Evolutionary conservation across 2,888 invertebrate species (phyloP), one percentile per base, ranked within the genome.

Genomic region (Steromphala cineraria): DNA sequence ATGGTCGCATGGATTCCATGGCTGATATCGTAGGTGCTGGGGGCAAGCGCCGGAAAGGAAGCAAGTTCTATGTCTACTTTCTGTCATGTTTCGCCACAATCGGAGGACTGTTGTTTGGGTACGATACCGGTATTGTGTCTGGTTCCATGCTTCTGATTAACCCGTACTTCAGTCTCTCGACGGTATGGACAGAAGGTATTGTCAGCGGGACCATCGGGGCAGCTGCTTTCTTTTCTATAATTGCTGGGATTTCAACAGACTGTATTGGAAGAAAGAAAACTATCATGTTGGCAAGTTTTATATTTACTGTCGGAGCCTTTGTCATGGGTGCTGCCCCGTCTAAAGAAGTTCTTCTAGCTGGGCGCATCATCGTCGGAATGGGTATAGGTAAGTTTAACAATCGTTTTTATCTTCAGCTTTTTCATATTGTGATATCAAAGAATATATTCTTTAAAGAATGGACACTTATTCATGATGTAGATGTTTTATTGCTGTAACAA

Each of bases 91-190:
- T 92, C 76, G 90, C 91, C 0, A 89, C 90, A 13, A 89, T 92
- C 36, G 94, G 94, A 5, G 94, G 94, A 1, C 93, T 95, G 79
- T 89, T 94, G 15, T 95, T 95, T 89, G 95, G 95, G 28, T 89
- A 88, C 79, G 87, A 88, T 67, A 88, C 89, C 0, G 95, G 95
- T 8, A 94, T 95, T 46, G 94, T 95, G 10, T 95, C 95, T 0
- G 94, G 94, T 4, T 94, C 94, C 2, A 93, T 94, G 92, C 87
- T 94, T 40, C 84, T 92, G 24, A 89, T 91, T 79, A 91, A 92
- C 80, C 91, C 93, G 46, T 89, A 93, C 62, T 94, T 94, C 83
- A 74, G 90, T 2, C 89, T 94, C 67, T 88, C 84, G 74, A 91
- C 91, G 21, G 85, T 93, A 24, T 94, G 94, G 94, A 94, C 94